These are phyloP conservation scores for Pogonocherus hispidulus DNA, from an alignment of 2,888 invertebrate genomes.

Conservation along the genomic window DNA sequence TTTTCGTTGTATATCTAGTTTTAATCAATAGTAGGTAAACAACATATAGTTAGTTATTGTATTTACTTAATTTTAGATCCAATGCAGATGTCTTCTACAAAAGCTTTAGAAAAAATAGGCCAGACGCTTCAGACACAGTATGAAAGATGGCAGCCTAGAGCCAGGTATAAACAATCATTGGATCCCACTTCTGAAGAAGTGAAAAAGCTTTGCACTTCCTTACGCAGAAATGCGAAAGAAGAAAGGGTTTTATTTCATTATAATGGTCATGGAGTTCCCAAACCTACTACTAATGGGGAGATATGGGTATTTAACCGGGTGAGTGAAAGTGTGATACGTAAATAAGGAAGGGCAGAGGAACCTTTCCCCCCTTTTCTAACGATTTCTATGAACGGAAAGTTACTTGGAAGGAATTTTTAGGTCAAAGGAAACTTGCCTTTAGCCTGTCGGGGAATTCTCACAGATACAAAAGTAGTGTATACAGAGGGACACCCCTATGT, in stretches of 20 bases:
- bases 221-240: slow-evolving; percentile 97
- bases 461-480: too few species aligned
- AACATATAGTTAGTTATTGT: too few species aligned
- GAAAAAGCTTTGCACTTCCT: slow-evolving; percentile 94
- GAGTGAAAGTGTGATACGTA: too few species aligned
- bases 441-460: too few species aligned
- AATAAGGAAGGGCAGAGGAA: too few species aligned
- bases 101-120: slow-evolving; percentile 94
- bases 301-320: slow-evolving; percentile 99
- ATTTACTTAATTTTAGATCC: slow-evolving; percentile 87
- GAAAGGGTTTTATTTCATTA: slow-evolving; percentile 99
- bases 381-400: too few species aligned
- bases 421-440: too few species aligned
- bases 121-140: slow-evolving; percentile 94
- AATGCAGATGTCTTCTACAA: slow-evolving; percentile 86
- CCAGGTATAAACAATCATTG: slow-evolving; percentile 95
- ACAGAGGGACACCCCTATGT: too few species aligned
- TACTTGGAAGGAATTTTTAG: too few species aligned
- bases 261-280: slow-evolving; percentile 99
- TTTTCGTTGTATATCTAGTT: too few species aligned
- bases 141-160: slow-evolving; percentile 98
- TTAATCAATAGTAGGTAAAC: too few species aligned
- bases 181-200: slow-evolving; percentile 99
- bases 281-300: slow-evolving; percentile 97
- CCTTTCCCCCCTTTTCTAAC: too few species aligned